These are phyloP conservation scores for Arothron firmamentum DNA, from an alignment of 2,113 vertebrate genomes.

Conservation along the genomic window DNA sequence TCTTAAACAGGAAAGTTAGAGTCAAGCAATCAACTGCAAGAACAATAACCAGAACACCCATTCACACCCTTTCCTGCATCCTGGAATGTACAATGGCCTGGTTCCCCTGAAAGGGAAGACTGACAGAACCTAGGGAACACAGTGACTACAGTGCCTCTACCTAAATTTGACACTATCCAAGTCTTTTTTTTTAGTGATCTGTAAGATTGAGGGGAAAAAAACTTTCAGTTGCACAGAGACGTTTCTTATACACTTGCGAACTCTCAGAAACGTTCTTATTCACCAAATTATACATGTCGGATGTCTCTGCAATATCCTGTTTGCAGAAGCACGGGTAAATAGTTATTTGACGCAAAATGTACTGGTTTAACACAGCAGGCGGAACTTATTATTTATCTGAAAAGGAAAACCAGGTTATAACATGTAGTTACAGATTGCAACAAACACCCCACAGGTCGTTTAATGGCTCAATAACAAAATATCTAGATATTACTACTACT, in stretches of 20 bases:
- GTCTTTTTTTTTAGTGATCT: too few species aligned
- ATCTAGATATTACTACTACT: neutral
- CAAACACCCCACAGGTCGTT: conserved; percentile 28
- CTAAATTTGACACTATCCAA: too few species aligned
- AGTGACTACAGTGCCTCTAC: neutral
- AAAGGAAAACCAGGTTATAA: conserved; percentile 50
- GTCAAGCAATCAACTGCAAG: conserved; percentile 55
- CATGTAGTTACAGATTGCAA: conserved; percentile 54
- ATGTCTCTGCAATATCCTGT: too few species aligned
- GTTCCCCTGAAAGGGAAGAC: conserved; percentile 29
- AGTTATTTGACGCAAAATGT: neutral
- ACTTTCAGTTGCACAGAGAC: too few species aligned
- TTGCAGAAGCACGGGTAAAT: neutral
- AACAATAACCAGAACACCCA: conserved; percentile 47
- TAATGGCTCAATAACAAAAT: conserved; percentile 17
- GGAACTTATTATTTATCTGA: neutral
- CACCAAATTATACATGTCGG: too few species aligned
- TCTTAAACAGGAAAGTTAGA: conserved; percentile 68
- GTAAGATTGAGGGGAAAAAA: too few species aligned
- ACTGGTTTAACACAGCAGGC: neutral
- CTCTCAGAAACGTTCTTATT: too few species aligned
- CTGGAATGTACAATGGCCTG: conserved; percentile 68
- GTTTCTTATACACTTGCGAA: too few species aligned
- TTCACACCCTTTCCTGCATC: conserved; percentile 81
- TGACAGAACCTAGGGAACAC: conserved; percentile 24